Evolutionary conservation across 1,140 invertebrate genomes (phyloP), one percentile per base, ranked within the genome.

Genomic region (Apis dorsata): DNA sequence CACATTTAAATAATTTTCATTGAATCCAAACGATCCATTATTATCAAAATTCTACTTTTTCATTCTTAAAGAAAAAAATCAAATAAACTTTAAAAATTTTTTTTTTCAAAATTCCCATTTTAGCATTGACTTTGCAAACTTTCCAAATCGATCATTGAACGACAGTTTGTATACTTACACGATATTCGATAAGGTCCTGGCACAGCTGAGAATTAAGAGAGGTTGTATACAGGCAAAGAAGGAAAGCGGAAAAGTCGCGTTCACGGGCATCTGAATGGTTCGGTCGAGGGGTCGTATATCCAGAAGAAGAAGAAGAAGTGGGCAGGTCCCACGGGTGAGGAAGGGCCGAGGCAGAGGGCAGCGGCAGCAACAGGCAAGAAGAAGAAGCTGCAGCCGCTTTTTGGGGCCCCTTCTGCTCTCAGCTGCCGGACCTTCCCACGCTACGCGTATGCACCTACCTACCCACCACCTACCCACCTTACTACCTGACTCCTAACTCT

Each of bases 401-500:
- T 91, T 90, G 77, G 88, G 84, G 87, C 81, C 85, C 85, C 78
- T 79, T 85, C 65, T 55, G 85, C 86, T 84, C 87, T 93, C 93
- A 94, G 93, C 93, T 93, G 93, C 92, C 93, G 90, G 89, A 93
- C 90, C 93, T 94, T 94, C 93, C 93, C 93, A 94, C 93, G 93
- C 91, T 92, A 86, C 86, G 83, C 90, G 85, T 91, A 90, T 92
- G 86, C 86, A 91, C 88, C 90, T 92, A 91, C 90, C 81, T 83
- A 73, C 75, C 80, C 74, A 85, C 83, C 89, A 81, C 79, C 86
- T 88, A 86, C 77, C 89, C 90, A 90, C 90, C 86, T 89, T 91
- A 88, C 91, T 91, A 90, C 91, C 92, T 92, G 90, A 93, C 90
- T 92, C 89, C 44, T 65, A 65, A 66, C 59, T 28, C 62, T 82